phyloP scores from a whole-genome alignment of 1,140 invertebrate genomes.

The Drosophila quadrilineata region DNA sequence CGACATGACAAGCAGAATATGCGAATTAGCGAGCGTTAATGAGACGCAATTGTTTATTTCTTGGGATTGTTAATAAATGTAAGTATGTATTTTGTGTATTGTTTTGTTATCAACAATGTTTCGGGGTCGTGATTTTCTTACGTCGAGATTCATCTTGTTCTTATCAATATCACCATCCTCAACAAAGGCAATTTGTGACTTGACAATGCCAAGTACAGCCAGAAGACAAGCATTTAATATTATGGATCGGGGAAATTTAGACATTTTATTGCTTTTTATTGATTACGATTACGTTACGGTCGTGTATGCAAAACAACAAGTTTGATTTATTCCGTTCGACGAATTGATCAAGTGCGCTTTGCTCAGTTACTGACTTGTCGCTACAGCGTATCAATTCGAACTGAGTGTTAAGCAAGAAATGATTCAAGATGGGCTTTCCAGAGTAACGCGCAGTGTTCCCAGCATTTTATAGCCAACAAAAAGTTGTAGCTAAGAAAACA shows the following conservation, averaged over 20 bases:
- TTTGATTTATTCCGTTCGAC: background rate
- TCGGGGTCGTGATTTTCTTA: slow-evolving; percentile 31
- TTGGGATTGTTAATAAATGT: background rate
- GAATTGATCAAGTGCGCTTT: no score
- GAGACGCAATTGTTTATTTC: no score
- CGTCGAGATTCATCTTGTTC: slow-evolving; percentile 66
- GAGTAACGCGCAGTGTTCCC: no score
- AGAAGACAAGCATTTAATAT: slow-evolving; percentile 34
- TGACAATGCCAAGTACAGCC: slow-evolving; percentile 16
- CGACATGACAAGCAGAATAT: slow-evolving; percentile 7
- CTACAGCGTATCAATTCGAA: slow-evolving; percentile 2
- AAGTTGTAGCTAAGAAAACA: no score
- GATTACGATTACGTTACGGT: background rate
- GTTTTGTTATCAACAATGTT: slow-evolving; percentile 54
- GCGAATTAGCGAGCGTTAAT: no score
- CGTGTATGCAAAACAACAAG: background rate
- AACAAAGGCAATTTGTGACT: slow-evolving; percentile 60
- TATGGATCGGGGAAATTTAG: slow-evolving; percentile 24
- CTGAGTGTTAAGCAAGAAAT: slow-evolving; percentile 14
- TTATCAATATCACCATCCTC: slow-evolving; percentile 69
- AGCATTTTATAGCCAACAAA: background rate
- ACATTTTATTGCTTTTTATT: slow-evolving; percentile 36
- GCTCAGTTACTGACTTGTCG: slow-evolving; percentile 2
- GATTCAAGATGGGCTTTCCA: no score
- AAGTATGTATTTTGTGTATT: background rate